Evolutionary conservation across 2,797 vertebrate species (phyloP), one percentile per base, ranked within the genome.

Genomic region (Brachyalestes nurse): DNA sequence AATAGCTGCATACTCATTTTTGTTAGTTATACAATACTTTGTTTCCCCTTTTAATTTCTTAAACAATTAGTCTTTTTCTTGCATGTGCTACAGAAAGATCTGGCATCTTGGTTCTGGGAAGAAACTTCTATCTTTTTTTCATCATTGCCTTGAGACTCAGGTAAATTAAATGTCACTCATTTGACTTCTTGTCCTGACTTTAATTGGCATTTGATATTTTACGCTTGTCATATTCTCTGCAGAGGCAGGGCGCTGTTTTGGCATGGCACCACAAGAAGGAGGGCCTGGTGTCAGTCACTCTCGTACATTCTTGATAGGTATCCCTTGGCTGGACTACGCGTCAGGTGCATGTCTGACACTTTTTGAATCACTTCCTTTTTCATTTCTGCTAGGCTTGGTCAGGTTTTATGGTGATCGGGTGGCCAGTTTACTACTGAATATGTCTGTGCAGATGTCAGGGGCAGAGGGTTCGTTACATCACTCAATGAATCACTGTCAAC

Each of bases 121-220:
- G 19, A 21, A 57, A 45, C 72, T 76, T 69, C 12, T 60, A 23
- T 51, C 17, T 42, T 25, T 60, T 60, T 66, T 65, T 77, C 45
- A 65, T 40, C 62, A 21, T 72, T 64, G 49, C 49, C 47, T 87
- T 72, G 81, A 90, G 87, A 86, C 80, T 86, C 69, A 88, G 85
- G 88, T 88, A 89, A 92, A 93, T 92, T 88, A 91, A 89, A 90
- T 92, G 91, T 89, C 92, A 92, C 86, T 92, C 85, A 84, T 90
- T 83, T 87, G 86, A 86, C 85, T 82, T 88, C 85, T 85, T 89
- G 89, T 92, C 90, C 89, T 86, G 82, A 65, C 85, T 90, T 89
- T 93, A 93, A 93, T 91, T 93, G 92, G 87, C 88, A 74, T 91
- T 91, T 94, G 90, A 93, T 93, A 94, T 94, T 93, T 91, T 84